Conservation (phyloP, 2,888 invertebrate species). For the Abrostola tripartita region DNA sequence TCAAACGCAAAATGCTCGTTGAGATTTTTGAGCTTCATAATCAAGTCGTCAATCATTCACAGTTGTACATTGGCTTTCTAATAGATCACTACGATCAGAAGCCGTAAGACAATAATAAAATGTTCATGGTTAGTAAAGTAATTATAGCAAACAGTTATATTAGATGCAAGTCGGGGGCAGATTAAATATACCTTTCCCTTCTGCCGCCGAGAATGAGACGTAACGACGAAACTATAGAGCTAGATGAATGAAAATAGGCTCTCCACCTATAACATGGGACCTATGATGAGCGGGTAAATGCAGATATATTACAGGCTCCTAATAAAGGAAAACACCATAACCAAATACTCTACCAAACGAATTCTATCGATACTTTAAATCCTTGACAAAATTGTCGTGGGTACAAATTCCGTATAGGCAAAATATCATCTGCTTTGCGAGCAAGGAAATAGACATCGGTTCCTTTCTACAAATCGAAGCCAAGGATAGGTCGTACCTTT, state of each 20-base stretch:
- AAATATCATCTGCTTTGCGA: conserved; percentile 28
- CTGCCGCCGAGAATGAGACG: no score
- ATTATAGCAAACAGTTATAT: not conserved
- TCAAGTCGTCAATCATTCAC: not conserved
- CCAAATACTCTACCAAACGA: no score
- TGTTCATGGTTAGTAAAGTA: not conserved
- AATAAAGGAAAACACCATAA: no score
- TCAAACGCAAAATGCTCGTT: no score
- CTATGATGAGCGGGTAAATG: no score
- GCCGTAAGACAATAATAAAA: conserved; percentile 2
- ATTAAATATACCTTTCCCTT: no score
- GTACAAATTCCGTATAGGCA: conserved; percentile 6
- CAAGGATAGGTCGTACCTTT: conserved; percentile 56
- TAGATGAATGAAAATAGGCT: not conserved
- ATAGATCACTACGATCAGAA: not conserved
- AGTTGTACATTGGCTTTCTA: not conserved
- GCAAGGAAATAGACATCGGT: conserved; percentile 40
- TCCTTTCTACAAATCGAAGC: conserved; percentile 49
- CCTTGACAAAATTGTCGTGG: not conserved
- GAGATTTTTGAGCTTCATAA: no score
- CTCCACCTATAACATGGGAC: not conserved
- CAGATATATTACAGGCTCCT: no score
- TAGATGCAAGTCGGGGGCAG: not conserved
- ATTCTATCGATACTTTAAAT: no score
- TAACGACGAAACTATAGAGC: no score